Evolutionary conservation across 2,797 vertebrate genomes (phyloP).

Genomic region (Platalea minor): DNA sequence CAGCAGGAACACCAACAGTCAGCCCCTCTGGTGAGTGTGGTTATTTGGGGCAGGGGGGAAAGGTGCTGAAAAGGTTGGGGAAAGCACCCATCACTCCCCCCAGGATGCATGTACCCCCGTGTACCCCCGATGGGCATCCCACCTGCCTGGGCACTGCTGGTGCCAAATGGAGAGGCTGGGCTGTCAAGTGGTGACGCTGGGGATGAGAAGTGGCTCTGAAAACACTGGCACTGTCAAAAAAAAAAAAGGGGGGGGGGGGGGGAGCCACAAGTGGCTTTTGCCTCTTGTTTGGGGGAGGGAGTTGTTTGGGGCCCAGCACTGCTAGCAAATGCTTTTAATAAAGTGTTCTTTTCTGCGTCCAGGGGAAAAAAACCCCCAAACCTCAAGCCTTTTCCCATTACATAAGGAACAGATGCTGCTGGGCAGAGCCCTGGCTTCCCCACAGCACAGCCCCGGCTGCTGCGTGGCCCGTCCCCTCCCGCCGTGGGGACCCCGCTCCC

Average conservation of each 20-base stretch:
- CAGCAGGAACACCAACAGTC: not conserved
- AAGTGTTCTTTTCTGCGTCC: conserved; percentile 61
- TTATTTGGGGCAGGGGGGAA: accelerated
- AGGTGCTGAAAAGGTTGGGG: not conserved
- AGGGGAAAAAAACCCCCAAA: not conserved
- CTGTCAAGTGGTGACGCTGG: accelerated
- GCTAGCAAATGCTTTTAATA: conserved; percentile 48
- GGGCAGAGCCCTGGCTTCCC: not conserved
- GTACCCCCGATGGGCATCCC: accelerated
- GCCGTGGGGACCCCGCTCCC: not conserved
- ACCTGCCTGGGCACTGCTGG: accelerated
- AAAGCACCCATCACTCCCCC: accelerated
- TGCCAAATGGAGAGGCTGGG: not conserved
- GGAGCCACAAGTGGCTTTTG: not conserved
- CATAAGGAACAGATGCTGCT: conserved; percentile 35
- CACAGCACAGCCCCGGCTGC: not conserved
- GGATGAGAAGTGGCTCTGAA: not conserved
- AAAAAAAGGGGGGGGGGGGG: accelerated
- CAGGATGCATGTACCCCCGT: accelerated
- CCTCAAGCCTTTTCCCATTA: conserved; percentile 42
- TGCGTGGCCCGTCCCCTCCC: accelerated
- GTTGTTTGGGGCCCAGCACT: not conserved
- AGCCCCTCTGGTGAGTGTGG: accelerated
- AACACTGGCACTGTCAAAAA: not conserved
- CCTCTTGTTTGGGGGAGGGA: not conserved